phyloP scores from a whole-genome alignment of 2,113 vertebrate species.

The Illadopsis cleaveri region DNA sequence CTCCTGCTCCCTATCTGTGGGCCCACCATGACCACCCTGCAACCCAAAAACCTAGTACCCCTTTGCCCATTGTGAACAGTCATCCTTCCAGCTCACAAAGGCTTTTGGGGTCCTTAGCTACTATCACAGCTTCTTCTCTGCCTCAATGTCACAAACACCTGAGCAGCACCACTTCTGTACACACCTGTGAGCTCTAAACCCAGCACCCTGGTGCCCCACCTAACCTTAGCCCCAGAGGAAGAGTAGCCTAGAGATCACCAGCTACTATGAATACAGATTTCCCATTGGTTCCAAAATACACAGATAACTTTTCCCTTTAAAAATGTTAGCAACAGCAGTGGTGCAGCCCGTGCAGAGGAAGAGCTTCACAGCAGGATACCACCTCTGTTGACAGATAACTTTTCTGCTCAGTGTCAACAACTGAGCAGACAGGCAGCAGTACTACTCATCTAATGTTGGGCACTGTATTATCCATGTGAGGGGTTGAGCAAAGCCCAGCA shows the following conservation, averaged over 20 bases:
- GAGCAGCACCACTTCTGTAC: not conserved
- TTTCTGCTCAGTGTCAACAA: not conserved
- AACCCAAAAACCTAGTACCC: not conserved
- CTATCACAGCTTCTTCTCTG: not conserved
- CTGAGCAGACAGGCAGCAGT: not conserved
- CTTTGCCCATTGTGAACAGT: not conserved
- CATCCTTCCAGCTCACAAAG: not conserved
- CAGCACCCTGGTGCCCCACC: not conserved
- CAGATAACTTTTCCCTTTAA: not conserved
- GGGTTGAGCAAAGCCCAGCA: not conserved
- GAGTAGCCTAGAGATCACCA: not conserved
- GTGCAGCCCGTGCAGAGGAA: too few relatives aligned
- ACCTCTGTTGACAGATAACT: not conserved
- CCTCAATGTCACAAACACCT: not conserved
- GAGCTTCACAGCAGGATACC: not conserved
- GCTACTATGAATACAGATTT: not conserved
- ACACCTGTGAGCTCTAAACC: not conserved
- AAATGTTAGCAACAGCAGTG: too few relatives aligned
- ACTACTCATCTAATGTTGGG: not conserved
- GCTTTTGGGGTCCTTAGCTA: not conserved
- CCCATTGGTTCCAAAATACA: not conserved
- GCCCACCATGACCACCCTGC: not conserved
- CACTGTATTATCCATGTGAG: fast-evolving
- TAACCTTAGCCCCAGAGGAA: not conserved
- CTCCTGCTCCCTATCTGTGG: not conserved